Evolutionary conservation across 37 sponge, comb jelly and placozoan genomes (phyloP).

Genomic region (Diacarnus erythraeanus): DNA sequence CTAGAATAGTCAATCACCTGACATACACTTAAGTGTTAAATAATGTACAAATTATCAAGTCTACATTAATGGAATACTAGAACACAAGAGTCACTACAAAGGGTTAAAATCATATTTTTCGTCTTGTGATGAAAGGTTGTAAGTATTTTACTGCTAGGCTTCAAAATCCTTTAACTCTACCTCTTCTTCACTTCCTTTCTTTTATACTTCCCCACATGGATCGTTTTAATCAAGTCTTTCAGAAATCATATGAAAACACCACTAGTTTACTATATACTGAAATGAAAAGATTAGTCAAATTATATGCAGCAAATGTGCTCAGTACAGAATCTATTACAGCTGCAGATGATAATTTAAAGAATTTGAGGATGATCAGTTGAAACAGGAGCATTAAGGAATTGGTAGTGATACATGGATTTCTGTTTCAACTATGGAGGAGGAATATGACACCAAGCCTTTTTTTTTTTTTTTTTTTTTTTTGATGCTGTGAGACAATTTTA

Average conservation of each 20-base stretch:
- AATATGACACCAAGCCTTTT: neutral
- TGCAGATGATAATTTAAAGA: conserved; percentile 2
- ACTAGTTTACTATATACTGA: conserved; percentile 27
- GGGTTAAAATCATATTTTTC: no score
- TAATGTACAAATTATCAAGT: no score
- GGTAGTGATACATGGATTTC: neutral
- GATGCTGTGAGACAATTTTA: no score
- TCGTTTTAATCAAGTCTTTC: conserved; percentile 19
- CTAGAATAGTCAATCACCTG: no score
- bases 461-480: no score
- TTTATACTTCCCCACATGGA: no score
- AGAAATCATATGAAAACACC: conserved; percentile 39
- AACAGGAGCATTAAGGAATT: neutral
- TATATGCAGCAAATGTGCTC: conserved; percentile 34
- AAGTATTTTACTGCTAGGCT: neutral
- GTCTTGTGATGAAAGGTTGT: neutral
- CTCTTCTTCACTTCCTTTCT: no score
- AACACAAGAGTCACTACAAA: no score
- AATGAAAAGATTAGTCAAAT: neutral
- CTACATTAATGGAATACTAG: no score
- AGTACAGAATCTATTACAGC: neutral
- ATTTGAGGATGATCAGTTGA: neutral
- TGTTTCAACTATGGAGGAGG: neutral
- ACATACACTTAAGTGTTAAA: no score
- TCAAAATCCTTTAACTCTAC: neutral